These are phyloP conservation scores for Micrastur ruficollis DNA, from an alignment of 2,797 vertebrate genomes.

Conservation along the genomic window DNA sequence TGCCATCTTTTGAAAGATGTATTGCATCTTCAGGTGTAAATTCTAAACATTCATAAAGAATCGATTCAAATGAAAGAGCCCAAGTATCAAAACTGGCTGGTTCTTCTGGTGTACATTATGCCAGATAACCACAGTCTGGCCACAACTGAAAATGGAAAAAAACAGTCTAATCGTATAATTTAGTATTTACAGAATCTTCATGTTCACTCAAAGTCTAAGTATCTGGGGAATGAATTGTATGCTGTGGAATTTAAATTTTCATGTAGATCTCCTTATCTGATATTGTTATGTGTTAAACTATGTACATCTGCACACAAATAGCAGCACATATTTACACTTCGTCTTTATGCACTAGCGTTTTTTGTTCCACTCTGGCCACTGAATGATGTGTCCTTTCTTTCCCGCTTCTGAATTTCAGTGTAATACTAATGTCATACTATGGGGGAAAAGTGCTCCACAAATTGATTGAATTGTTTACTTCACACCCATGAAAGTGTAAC, in stretches of 20 bases:
- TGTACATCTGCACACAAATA: not conserved
- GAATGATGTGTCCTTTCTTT: not conserved
- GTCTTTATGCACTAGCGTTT: not conserved
- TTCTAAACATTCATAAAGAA: not conserved
- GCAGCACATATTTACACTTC: not conserved
- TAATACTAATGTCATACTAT: not conserved
- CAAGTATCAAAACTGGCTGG: not conserved
- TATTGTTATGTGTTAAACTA: not conserved
- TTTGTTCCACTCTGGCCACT: not conserved
- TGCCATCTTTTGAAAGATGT: not conserved
- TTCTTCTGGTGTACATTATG: not conserved
- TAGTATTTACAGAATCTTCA: not conserved
- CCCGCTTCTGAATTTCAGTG: not conserved
- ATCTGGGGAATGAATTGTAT: fast-evolving
- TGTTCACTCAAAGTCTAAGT: fast-evolving
- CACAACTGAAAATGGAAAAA: not conserved
- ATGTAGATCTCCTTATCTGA: not conserved
- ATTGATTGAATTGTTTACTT: slow-evolving; percentile 14
- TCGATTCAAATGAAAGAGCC: not conserved
- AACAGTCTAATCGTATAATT: not conserved
- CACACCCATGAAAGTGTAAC: not conserved
- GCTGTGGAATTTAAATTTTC: not conserved
- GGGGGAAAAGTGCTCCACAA: not conserved
- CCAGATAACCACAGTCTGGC: not conserved
- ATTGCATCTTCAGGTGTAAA: not conserved